Percentiles rank a stretch among this genome's conserved stretches.
Conservation (phyloP, 2,113 vertebrate genomes). For the Menidia beryllina region DNA sequence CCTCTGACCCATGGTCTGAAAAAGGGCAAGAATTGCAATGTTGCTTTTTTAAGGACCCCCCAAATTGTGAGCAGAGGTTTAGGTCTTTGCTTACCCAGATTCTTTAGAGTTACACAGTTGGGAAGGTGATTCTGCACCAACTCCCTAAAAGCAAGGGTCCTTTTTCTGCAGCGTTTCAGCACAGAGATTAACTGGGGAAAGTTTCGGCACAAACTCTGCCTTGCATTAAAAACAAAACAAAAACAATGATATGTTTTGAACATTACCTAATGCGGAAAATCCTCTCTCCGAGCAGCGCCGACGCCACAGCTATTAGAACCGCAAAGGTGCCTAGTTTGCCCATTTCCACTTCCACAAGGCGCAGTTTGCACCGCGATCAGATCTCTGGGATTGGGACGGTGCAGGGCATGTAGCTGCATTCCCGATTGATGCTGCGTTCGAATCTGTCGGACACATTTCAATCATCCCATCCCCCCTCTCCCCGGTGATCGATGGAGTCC, state of each 20-base stretch:
- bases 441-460: not conserved
- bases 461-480: no score
- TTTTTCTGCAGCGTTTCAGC: slow-evolving; percentile 60
- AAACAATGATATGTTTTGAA: not conserved
- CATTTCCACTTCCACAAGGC: slow-evolving; percentile 51
- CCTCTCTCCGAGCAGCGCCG: slow-evolving; percentile 73
- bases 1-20: slow-evolving; percentile 63
- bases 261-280: slow-evolving; percentile 70
- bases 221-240: not conserved
- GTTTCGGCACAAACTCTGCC: not conserved
- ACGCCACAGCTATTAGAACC: slow-evolving; percentile 48
- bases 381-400: not conserved
- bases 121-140: slow-evolving; percentile 75
- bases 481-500: no score
- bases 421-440: slow-evolving; percentile 43
- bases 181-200: not conserved
- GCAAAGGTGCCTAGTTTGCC: slow-evolving; percentile 59
- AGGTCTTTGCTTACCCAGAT: slow-evolving; percentile 65
- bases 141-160: slow-evolving; percentile 58
- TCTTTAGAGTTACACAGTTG: slow-evolving; percentile 75
- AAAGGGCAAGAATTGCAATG: not conserved
- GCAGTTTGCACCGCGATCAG: not conserved
- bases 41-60: not conserved
- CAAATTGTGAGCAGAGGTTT: not conserved
- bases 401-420: not conserved